Conservation (phyloP, 92 coral and sea anemone species). For the Heliopora coerulea region DNA sequence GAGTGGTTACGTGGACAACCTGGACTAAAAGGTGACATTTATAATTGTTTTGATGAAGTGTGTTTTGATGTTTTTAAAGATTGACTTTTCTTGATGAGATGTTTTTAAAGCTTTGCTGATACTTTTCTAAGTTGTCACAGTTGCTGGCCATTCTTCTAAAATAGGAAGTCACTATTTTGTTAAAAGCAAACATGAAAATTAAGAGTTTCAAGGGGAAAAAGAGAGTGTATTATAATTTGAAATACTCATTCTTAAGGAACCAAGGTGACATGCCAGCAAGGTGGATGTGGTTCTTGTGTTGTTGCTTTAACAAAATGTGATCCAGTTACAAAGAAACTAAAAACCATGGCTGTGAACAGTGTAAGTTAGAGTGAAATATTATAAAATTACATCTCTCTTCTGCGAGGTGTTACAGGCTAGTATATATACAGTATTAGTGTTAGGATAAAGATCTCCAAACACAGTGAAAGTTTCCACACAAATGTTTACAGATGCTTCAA, state of each 20-base stretch:
- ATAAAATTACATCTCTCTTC: too few relatives aligned
- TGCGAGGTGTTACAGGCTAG: too few relatives aligned
- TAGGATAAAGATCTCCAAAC: too few relatives aligned
- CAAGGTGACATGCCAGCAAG: slow-evolving; percentile 86
- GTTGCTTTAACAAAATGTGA: slow-evolving; percentile 63
- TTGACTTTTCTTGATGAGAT: too few relatives aligned
- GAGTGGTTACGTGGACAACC: slow-evolving; percentile 82
- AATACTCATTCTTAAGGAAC: slow-evolving; percentile 52
- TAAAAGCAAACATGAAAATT: neutral
- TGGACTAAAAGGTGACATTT: slow-evolving; percentile 60
- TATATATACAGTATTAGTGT: too few relatives aligned
- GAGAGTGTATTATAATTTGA: neutral
- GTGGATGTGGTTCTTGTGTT: slow-evolving; percentile 85
- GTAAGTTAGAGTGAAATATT: slow-evolving; percentile 47
- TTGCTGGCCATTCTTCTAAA: neutral
- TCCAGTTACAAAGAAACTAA: slow-evolving; percentile 47
- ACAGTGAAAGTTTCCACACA: too few relatives aligned
- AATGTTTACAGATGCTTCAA: too few relatives aligned
- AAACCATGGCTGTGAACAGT: slow-evolving; percentile 67
- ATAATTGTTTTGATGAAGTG: too few relatives aligned
- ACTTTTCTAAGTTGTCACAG: neutral
- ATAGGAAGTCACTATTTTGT: too few relatives aligned
- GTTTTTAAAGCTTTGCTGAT: neutral
- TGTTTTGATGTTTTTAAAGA: too few relatives aligned
- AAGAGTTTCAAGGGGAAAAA: neutral